These are phyloP conservation scores for Lasioglossum oenotherae DNA, from an alignment of 2,888 invertebrate species.

Conservation along the genomic window DNA sequence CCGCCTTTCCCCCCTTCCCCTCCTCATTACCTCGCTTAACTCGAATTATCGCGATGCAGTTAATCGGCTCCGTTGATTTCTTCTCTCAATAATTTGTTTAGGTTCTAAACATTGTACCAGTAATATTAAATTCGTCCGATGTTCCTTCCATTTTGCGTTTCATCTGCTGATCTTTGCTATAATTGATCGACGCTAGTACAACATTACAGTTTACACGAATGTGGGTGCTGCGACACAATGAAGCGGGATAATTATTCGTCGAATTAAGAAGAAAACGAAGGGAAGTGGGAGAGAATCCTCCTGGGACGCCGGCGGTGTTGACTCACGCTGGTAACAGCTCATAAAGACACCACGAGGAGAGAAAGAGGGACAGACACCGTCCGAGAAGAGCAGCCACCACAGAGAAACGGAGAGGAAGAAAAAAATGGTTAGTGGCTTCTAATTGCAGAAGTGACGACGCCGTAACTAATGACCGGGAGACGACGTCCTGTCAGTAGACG, in stretches of 20 bases:
- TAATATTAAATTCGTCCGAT: too few species aligned
- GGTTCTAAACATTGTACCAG: background rate
- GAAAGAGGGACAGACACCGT: conserved; percentile 7
- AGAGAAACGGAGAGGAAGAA: conserved; percentile 27
- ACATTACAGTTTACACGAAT: too few species aligned
- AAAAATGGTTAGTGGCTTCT: conserved; percentile 77
- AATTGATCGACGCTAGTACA: background rate
- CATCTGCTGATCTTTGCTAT: background rate
- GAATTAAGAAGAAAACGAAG: background rate
- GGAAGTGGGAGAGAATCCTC: conserved; percentile 48
- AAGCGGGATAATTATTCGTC: background rate
- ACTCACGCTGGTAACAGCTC: conserved; percentile 57
- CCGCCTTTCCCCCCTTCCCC: background rate
- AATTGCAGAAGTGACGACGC: conserved; percentile 83
- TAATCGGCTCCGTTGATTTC: background rate
- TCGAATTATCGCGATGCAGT: background rate
- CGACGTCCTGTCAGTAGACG: conserved; percentile 79
- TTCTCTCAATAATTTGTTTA: background rate
- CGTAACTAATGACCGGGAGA: conserved; percentile 82
- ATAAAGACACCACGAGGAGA: conserved; percentile 54
- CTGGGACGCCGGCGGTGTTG: conserved; percentile 58
- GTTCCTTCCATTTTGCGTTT: too few species aligned
- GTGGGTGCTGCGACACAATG: background rate
- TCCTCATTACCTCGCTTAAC: background rate
- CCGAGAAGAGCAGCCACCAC: background rate